These are phyloP conservation scores for Autographa gamma DNA, from an alignment of 2,888 invertebrate genomes.

Conservation along the genomic window DNA sequence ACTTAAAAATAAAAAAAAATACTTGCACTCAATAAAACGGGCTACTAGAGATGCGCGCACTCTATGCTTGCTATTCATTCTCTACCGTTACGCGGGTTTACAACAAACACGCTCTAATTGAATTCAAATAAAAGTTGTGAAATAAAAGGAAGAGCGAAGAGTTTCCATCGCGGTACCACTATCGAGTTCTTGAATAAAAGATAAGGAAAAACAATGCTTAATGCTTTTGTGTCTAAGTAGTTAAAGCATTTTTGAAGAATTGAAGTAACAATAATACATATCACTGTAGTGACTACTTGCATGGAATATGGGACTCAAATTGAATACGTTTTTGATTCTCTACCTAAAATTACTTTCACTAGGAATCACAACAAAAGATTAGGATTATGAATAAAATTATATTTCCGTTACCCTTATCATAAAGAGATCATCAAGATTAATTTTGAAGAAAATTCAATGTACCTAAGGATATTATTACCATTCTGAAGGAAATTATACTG, in stretches of 20 bases:
- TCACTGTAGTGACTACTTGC: too few species aligned
- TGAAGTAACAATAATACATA: too few species aligned
- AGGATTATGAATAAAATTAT: background rate
- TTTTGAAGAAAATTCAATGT: background rate
- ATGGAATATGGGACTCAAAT: too few species aligned
- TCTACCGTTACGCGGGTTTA: background rate
- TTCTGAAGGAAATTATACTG: slow-evolving; percentile 8
- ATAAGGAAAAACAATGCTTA: slow-evolving; percentile 3
- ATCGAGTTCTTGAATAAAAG: slow-evolving; percentile 4
- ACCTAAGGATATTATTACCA: background rate
- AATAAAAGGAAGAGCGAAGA: background rate
- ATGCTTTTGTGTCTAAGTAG: background rate
- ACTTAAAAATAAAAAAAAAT: too few species aligned
- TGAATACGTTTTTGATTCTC: too few species aligned
- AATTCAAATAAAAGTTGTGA: background rate
- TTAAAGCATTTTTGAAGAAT: background rate
- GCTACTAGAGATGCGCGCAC: too few species aligned
- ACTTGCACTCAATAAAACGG: too few species aligned
- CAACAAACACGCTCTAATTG: background rate
- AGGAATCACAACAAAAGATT: background rate
- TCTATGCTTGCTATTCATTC: too few species aligned
- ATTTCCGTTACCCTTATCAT: background rate
- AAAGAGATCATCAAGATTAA: background rate
- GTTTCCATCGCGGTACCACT: background rate
- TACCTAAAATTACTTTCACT: too few species aligned